Evolutionary conservation across 1,140 invertebrate genomes (phyloP), one percentile per base, ranked within the genome.

Genomic region (Drosophila tsacasi): DNA sequence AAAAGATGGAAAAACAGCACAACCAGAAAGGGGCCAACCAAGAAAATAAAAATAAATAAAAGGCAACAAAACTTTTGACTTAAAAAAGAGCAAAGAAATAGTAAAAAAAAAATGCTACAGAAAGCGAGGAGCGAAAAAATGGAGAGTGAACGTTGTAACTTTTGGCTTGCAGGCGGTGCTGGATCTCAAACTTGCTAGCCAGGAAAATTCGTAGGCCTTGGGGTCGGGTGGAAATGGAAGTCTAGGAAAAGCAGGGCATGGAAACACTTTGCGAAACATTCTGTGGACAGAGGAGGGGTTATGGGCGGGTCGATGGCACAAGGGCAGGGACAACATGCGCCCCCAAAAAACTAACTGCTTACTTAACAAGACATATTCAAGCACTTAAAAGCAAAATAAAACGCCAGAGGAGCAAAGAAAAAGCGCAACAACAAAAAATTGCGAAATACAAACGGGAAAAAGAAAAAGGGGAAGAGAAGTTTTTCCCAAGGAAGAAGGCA

Each of bases 361-460:
- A 87, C 84, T 87, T 87, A 87, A 87, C 84, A 87, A 87, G 84
- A 87, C 84, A 87, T 87, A 87, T 87, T 89, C 84, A 89, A 87
- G 84, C 84, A 89, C 84, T 87, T 87, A 87, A 89, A 83, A 87
- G 77, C 81, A 87, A 87, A 87, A 87, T 83, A 87, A 87, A 85
- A 82, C 64, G 47, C 49, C 71, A 49, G 39, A 52, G 63, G 35
- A 69, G 27, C 35, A 10, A 17, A 37, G 17, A 42, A 58, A 21
- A 42, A 40, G 46, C 19, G 25, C 47, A 50, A 50, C 9, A 50
- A n/a, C 9, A 30, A 7, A 21, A 25, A 23, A 76, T 66, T 30
- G 21, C 2, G 3, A 58, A 32, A 40, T 59, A 23, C 32, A 19
- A 23, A n/a, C 12, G 58, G 10, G 19, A 17, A 32, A 66, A 37